Evolutionary conservation across 2,113 vertebrate genomes (phyloP), one percentile per base, ranked within the genome.

Genomic region (Coregonus clupeaformis): DNA sequence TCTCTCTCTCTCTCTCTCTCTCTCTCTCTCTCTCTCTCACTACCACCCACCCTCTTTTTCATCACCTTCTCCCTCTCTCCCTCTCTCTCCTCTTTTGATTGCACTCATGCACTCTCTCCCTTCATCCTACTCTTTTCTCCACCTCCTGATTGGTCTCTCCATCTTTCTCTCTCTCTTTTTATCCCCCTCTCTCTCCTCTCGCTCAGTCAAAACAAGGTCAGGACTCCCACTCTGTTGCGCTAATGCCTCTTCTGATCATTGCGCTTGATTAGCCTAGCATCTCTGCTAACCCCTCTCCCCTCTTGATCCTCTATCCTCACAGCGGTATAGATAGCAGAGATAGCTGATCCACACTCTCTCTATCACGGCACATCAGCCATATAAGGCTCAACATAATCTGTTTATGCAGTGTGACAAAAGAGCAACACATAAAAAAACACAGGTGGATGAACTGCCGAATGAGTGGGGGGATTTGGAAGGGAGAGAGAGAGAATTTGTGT

Each of bases 121-220:
- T 11, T 57, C 12, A 1, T 71, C 72, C 11, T n/a, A 55, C 12
- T 29, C 24, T 65, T 30, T 24, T 29, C 16, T 5, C 63, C 63
- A 22, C 24, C 22, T 16, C 63, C 29, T 65, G 63, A 65, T 65
- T 65, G 63, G 4, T 20, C 30, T n/a, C 64, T 67, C 5, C 5
- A 22, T 65, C 27, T n/a, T 22, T 13, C 22, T 64, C 18, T 68
- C 59, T n/a, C n/a, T n/a, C n/a, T n/a, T n/a, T n/a, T n/a, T n/a
- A 67, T 47, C 16, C 67, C 20, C 45, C 27, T 24, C 4, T 20
- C 57, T 6, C n/a, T 4, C 24, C 57, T 47, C 70, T 45, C 49
- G 64, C 63, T 79, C 78, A 71, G 59, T 30, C 73, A 24, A 74
- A 75, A 77, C 81, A 86, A 90, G 89, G 90, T 88, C 87, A 87